A percentile compares a stretch with the other conserved stretches of the same genome.
phyloP scores from a whole-genome alignment of 2,797 vertebrate species.

The Chrosomus eos region DNA sequence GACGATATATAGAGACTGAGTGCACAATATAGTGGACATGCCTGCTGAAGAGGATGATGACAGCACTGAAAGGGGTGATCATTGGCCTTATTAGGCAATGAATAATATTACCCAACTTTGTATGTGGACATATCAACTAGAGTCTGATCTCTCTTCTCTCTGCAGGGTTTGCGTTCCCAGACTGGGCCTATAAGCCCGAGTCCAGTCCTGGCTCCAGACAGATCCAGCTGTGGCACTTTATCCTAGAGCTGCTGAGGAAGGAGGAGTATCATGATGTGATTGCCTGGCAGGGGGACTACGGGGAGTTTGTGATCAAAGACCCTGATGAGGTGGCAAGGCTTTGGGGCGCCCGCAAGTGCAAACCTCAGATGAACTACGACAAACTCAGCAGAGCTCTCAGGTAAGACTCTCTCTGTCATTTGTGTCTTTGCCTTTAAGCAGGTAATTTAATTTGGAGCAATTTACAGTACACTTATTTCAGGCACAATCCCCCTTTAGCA shows the following conservation, averaged over 20 bases:
- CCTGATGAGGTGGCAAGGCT: conserved; percentile 91
- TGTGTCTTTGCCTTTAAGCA: background rate
- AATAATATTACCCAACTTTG: background rate
- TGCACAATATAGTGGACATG: background rate
- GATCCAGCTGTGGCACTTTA: conserved; percentile 95
- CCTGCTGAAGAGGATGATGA: background rate
- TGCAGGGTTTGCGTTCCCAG: conserved; percentile 88
- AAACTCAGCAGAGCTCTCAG: conserved; percentile 91
- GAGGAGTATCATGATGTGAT: conserved; percentile 93
- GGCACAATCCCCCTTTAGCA: background rate
- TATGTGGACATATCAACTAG: background rate
- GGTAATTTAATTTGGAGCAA: background rate
- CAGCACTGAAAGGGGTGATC: background rate
- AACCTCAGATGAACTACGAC: conserved; percentile 94
- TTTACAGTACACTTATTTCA: conserved; percentile 7
- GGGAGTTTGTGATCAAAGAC: conserved; percentile 94
- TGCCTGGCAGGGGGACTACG: conserved; percentile 93
- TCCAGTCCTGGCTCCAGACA: conserved; percentile 89
- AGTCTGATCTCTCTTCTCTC: background rate
- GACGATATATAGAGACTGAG: background rate
- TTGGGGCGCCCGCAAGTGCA: conserved; percentile 92
- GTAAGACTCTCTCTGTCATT: conserved; percentile 66
- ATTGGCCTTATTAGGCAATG: background rate
- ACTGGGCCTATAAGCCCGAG: conserved; percentile 93
- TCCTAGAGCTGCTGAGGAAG: conserved; percentile 89